Base-by-base conservation (phyloP, 2,797 vertebrate genomes). In the Nyctalus aviator region DNA sequence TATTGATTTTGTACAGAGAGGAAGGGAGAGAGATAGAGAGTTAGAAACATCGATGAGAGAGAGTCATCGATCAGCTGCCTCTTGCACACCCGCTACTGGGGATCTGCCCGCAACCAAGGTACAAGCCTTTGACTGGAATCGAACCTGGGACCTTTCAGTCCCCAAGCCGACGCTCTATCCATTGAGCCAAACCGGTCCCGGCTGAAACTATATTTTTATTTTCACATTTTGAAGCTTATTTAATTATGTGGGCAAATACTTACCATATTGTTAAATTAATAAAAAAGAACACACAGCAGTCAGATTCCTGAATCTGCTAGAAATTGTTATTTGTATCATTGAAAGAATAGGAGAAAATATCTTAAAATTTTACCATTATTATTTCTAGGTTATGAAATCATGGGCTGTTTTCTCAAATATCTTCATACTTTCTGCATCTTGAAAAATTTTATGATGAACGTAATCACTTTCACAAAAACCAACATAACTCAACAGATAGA, bases 121-220 rank as follows among this genome's bases (percentile, higher is more conserved):
- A n/a, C n/a, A n/a, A n/a, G n/a, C n/a, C n/a, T n/a, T n/a, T n/a
- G n/a, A n/a, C n/a, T n/a, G n/a, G n/a, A n/a, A n/a, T n/a, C n/a
- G n/a, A n/a, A n/a, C n/a, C n/a, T n/a, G n/a, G n/a, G n/a, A n/a
- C n/a, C n/a, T n/a, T n/a, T n/a, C n/a, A n/a, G n/a, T n/a, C n/a
- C n/a, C n/a, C n/a, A n/a, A n/a, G n/a, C n/a, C n/a, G n/a, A n/a
- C n/a, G n/a, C n/a, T n/a, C n/a, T n/a, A n/a, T n/a, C n/a, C n/a
- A n/a, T n/a, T n/a, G n/a, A n/a, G n/a, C n/a, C n/a, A n/a, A n/a
- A n/a, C n/a, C n/a, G n/a, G n/a, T n/a, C n/a, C n/a, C n/a, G n/a
- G n/a, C n/a, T 75, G 2, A 59, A 92, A 11, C 35, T 50, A 15
- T 53, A 32, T 90, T 89, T 91, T 94, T 84, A 92, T 73, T 75